Conservation (phyloP, 2,888 invertebrate genomes). For the Lordiphosa andalusiaca region DNA sequence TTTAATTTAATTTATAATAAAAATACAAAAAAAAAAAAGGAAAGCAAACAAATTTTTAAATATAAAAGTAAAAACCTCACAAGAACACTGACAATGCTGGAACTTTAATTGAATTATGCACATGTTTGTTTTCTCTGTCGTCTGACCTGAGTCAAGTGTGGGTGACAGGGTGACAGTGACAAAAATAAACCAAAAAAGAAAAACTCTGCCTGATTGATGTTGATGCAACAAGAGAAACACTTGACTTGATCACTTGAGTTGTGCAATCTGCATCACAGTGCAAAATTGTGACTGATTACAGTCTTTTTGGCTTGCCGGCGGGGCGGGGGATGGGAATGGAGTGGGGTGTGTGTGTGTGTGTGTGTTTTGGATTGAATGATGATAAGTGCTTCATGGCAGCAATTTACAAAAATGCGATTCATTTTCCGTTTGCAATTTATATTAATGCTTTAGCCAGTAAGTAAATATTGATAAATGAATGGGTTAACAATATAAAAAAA, state of each 20-base stretch:
- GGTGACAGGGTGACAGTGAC: no score
- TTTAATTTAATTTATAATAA: no score
- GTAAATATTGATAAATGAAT: no score
- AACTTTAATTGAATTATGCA: slow-evolving; percentile 33
- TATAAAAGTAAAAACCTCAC: no score
- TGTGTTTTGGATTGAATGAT: not conserved
- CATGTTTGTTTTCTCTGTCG: slow-evolving; percentile 7
- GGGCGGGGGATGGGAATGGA: not conserved
- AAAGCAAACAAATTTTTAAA: no score
- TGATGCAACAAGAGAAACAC: slow-evolving; percentile 15
- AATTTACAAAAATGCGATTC: no score
- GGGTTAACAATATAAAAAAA: no score
- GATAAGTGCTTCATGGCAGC: no score
- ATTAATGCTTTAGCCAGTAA: no score
- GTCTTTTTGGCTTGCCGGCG: slow-evolving; percentile 23
- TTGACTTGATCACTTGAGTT: slow-evolving; percentile 14
- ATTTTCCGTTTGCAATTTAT: no score
- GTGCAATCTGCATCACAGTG: slow-evolving; percentile 19
- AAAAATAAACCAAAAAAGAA: slow-evolving; percentile 9
- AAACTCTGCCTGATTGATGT: slow-evolving; percentile 23
- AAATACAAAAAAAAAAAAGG: no score
- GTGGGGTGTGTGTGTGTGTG: not conserved
- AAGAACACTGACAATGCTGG: not conserved
- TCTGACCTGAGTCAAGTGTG: no score
- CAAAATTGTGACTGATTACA: slow-evolving; percentile 12